Conservation (phyloP, 2,797 vertebrate genomes). For the Serranus cabrilla region DNA sequence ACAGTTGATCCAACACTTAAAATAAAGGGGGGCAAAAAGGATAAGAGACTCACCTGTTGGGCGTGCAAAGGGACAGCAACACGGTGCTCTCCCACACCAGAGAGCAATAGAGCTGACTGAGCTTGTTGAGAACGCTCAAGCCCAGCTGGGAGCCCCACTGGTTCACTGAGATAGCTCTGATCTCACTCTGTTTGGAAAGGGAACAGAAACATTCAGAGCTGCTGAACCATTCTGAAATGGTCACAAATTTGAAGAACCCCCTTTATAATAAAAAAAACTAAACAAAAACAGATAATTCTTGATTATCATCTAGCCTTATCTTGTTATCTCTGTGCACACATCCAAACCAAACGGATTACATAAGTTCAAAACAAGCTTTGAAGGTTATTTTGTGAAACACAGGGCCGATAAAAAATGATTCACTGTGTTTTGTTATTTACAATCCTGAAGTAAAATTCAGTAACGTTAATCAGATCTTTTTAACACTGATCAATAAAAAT, state of each 20-base stretch:
- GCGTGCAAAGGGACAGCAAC: conserved; percentile 94
- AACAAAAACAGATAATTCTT: not conserved
- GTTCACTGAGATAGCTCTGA: conserved; percentile 96
- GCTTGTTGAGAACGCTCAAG: conserved; percentile 94
- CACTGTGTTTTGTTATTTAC: not conserved
- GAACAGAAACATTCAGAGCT: conserved; percentile 23
- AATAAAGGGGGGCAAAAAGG: not conserved
- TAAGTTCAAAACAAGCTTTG: not conserved
- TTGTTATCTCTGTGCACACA: not conserved
- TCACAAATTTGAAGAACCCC: not conserved
- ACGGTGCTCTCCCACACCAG: conserved; percentile 98
- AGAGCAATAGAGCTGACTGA: conserved; percentile 97
- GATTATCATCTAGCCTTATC: not conserved
- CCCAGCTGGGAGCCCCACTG: conserved; percentile 97
- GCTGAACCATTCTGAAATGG: not conserved
- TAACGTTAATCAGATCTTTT: not conserved
- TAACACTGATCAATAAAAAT: not conserved
- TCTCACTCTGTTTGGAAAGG: conserved; percentile 90
- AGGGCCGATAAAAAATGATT: not conserved
- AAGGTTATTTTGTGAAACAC: not conserved
- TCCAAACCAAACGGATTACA: not conserved
- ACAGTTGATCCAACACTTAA: not conserved
- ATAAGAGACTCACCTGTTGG: conserved; percentile 89
- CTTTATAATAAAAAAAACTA: not conserved
- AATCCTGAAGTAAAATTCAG: not conserved